Evolutionary conservation across 2,797 vertebrate genomes (phyloP).

Genomic region (Agapornis canus): DNA sequence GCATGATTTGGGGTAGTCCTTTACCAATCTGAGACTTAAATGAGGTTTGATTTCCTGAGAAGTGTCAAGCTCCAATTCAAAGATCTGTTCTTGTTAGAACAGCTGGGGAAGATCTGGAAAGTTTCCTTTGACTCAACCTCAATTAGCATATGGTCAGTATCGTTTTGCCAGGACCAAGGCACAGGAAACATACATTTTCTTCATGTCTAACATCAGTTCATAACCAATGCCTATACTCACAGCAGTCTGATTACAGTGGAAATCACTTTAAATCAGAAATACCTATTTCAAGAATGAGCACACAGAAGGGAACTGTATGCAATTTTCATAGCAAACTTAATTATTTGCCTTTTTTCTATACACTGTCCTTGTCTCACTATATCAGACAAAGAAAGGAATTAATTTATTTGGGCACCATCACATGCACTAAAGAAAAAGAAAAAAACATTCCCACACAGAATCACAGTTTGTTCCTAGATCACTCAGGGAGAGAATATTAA

Average conservation of each 20-base stretch:
- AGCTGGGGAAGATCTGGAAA: neutral
- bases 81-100: neutral
- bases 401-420: neutral
- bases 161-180: neutral
- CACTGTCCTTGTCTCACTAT: neutral
- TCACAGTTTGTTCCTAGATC: neutral
- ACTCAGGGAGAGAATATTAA: neutral
- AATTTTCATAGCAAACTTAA: neutral
- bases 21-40: rapidly evolving
- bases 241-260: neutral
- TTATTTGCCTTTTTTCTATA: neutral
- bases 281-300: neutral
- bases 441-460: neutral
- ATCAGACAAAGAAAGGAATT: neutral
- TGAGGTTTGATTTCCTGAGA: neutral
- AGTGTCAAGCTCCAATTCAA: neutral
- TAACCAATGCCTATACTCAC: neutral
- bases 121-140: neutral
- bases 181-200: neutral
- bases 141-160: neutral
- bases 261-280: neutral
- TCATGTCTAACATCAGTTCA: neutral
- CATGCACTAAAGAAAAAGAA: neutral
- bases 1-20: neutral
- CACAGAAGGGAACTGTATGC: neutral